Base-by-base conservation (phyloP, 2,888 invertebrate species). In the Agrotis exclamationis region DNA sequence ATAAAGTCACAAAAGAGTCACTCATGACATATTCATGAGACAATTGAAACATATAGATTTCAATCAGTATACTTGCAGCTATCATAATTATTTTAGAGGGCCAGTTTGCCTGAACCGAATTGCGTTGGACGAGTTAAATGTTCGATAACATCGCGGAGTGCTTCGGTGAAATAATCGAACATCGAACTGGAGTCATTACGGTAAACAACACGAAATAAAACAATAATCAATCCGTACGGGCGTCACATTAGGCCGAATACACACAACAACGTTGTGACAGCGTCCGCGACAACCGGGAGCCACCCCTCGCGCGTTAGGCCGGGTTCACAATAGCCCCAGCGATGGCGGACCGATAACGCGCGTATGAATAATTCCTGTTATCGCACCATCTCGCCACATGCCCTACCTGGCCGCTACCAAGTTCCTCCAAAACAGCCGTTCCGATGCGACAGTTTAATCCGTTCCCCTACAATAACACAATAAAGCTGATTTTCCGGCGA, bases 331-430 rank as follows among this genome's bases (percentile, higher is more conserved):
- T 94, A 92, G 93, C 94, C 90, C 93, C 89, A 62, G 93, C 94
- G 96, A 96, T 96, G 95, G 95, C 94, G 92, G 92, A 85, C 92
- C 93, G 96, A 96, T 96, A 96, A 94, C 93, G 92, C 88, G 92
- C 93, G 95, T 96, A 95, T 96, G 96, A 96, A 96, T 96, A 96
- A 96, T 96, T 95, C 93, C 93, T 93, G 91, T 94, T 96, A 96
- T 96, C 96, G 95, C 93, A 83, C 93, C 93, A 96, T 96, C 96
- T 95, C 93, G 93, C 96, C 96, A 95, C 95, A 96, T 95, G 95
- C 94, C 95, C 96, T 95, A 96, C 96, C 96, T 96, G 95, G 92
- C 95, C 85, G 88, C 87, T 95, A 95, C 95, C 93, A 95, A 85
- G 91, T 76, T 85, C 88, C 86, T 87, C 88, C 80, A 86, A 91